Conservation (phyloP, 2,797 vertebrate genomes). For the Myripristis jacobus region DNA sequence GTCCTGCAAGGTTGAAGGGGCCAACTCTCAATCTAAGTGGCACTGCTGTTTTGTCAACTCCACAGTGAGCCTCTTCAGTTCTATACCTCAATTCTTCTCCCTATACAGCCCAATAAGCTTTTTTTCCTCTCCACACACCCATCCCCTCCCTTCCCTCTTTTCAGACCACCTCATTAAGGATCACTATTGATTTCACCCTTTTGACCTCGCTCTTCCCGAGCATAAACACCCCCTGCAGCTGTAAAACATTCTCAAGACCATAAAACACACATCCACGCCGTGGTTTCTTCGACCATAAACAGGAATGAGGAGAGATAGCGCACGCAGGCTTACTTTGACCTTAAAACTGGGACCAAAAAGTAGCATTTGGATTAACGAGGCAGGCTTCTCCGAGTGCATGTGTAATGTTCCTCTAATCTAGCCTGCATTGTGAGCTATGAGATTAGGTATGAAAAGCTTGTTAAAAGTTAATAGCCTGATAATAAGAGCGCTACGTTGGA, state of each 20-base stretch:
- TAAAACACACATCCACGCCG: constrained; percentile 58
- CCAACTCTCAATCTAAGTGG: constrained; percentile 1
- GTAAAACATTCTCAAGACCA: constrained; percentile 64
- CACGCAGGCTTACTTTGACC: not conserved
- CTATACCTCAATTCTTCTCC: constrained; percentile 9
- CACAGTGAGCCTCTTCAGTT: constrained; percentile 36
- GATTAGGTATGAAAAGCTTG: not conserved
- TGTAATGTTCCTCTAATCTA: not conserved
- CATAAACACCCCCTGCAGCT: constrained; percentile 63
- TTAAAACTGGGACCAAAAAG: not conserved
- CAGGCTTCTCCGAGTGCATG: not conserved
- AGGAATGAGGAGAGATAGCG: constrained; percentile 2
- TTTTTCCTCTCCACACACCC: constrained; percentile 16
- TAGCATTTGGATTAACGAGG: not conserved
- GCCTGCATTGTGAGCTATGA: not conserved
- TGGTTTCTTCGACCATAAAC: constrained; percentile 52
- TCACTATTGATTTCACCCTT: constrained; percentile 78
- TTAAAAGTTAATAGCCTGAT: not conserved
- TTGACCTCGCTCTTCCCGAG: constrained; percentile 60
- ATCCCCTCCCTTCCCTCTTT: constrained; percentile 47
- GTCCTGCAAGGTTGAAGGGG: not conserved
- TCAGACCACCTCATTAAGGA: constrained; percentile 80
- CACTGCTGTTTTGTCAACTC: constrained; percentile 9
- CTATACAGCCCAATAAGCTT: not conserved
- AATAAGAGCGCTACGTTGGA: not conserved